Conservation (phyloP, 1,140 invertebrate species). For the Drosophila parabipectinata region DNA sequence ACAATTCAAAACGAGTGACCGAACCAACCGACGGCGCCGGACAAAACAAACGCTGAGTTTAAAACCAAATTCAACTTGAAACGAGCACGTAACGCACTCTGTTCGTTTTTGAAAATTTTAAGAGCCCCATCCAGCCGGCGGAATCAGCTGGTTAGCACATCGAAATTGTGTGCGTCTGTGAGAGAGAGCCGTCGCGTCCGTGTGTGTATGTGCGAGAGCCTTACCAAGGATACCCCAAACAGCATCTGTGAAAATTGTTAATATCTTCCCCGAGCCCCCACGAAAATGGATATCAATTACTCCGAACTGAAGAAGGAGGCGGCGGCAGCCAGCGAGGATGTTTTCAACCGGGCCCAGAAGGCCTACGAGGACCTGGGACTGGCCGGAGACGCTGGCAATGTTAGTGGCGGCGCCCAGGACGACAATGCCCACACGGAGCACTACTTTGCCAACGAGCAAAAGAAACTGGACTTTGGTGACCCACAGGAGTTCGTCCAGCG, state of each 20-base stretch:
- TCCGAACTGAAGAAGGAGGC: constrained; percentile 78
- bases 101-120: neutral
- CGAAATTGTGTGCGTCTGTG: constrained; percentile 4
- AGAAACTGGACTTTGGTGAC: constrained; percentile 72
- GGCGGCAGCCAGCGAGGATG: constrained; percentile 66
- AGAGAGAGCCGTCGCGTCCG: constrained; percentile 14
- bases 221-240: constrained; percentile 33
- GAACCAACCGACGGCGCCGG: constrained; percentile 1
- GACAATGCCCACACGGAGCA: constrained; percentile 78
- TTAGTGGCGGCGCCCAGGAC: constrained; percentile 68
- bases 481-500: constrained; percentile 76
- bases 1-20: neutral
- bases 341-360: constrained; percentile 58
- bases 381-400: constrained; percentile 28
- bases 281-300: constrained; percentile 75
- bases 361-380: constrained; percentile 9
- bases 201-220: constrained; percentile 27
- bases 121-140: constrained; percentile 2
- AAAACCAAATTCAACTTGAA: neutral
- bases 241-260: constrained; percentile 23
- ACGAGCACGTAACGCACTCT: constrained; percentile 1
- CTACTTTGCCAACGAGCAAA: constrained; percentile 77
- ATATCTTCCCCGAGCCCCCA: neutral
- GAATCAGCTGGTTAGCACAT: constrained; percentile 23
- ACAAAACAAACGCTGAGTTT: constrained; percentile 9